Base-by-base conservation (phyloP, 2,113 vertebrate species). In the Protobothrops mucrosquamatus region DNA sequence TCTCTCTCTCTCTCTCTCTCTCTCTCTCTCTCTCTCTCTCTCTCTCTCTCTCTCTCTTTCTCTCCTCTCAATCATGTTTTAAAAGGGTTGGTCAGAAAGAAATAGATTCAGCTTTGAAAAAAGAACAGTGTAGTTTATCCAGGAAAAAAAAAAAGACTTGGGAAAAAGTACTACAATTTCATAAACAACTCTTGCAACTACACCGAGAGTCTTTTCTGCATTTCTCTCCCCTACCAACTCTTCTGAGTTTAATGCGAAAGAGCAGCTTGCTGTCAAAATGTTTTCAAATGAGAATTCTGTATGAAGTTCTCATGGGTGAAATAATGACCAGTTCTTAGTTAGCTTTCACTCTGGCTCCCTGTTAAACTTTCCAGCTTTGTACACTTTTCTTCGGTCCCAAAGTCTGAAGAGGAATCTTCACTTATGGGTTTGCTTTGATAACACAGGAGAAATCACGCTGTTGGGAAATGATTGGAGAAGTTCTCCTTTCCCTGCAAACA, bases 71-170 rank as follows among this genome's bases (percentile, higher is more conserved):
- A 59, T 59, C 39, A 51, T 51, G 12, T 10, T 22, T 51, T 10
- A 29, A 91, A 94, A 93, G 91, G 92, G 91, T 93, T 95, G 92
- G 94, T 93, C 93, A 92, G 94, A 0, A 64, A 64, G 46, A 52
- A 61, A 64, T 4, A n/a, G 51, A n/a, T 2, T n/a, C 52, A 56
- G 26, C 24, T 29, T 54, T 48, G 3, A 10, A 55, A 34, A n/a
- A 88, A 34, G 20, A 89, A 15, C 24, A 52, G 2, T 55, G 0
- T 29, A 34, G 52, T 12, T 51, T 26, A 51, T 87, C 85, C 43
- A 12, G 85, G 85, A 24, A 86, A 86, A 23, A 85, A 48, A 29
- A 46, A 46, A 26, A 59, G 9, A 64, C 10, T 51, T 26, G 43
- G 85, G 5, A 26, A 87, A 52, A 48, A 23, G 5, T 26, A 23